Evolutionary conservation across 1,140 invertebrate species (phyloP).

Genomic region (Zaprionus camerounensis): DNA sequence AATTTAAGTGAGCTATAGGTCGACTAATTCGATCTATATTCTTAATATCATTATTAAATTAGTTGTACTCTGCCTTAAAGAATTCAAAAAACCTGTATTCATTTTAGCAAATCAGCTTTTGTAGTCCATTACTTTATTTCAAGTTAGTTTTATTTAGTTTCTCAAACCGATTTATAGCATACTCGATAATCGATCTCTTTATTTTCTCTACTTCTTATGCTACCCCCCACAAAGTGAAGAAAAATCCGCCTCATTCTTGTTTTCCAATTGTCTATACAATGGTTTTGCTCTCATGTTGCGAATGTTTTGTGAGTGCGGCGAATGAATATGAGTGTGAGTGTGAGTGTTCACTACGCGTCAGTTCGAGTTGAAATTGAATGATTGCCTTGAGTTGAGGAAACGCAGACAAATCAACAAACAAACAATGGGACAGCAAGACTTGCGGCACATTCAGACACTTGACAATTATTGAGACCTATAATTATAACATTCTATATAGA

Average conservation of each 20-base stretch:
- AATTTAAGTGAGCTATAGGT: too few relatives aligned
- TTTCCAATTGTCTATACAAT: slow-evolving; percentile 28
- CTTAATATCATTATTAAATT: too few relatives aligned
- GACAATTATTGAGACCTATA: slow-evolving; percentile 72
- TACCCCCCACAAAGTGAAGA: slow-evolving; percentile 13
- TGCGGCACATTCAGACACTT: slow-evolving; percentile 19
- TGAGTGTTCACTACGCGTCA: not conserved
- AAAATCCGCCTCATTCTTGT: slow-evolving; percentile 40
- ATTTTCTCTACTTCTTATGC: too few relatives aligned
- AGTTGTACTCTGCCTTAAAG: too few relatives aligned
- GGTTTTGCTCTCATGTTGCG: not conserved
- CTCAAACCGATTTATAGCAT: too few relatives aligned
- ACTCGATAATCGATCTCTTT: too few relatives aligned
- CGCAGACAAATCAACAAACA: slow-evolving; percentile 34
- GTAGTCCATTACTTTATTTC: too few relatives aligned
- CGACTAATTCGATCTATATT: too few relatives aligned
- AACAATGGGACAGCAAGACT: not conserved
- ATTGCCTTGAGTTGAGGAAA: slow-evolving; percentile 59
- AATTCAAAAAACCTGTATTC: too few relatives aligned
- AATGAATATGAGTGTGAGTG: not conserved
- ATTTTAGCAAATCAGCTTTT: too few relatives aligned
- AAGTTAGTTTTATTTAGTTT: too few relatives aligned
- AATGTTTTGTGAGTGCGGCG: not conserved
- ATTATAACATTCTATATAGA: slow-evolving; percentile 62
- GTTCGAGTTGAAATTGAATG: slow-evolving; percentile 17